A percentile compares a stretch with the other conserved stretches of the same genome.
Conservation (phyloP, 2,888 invertebrate species). For the Caenorhabditis auriculariae region DNA sequence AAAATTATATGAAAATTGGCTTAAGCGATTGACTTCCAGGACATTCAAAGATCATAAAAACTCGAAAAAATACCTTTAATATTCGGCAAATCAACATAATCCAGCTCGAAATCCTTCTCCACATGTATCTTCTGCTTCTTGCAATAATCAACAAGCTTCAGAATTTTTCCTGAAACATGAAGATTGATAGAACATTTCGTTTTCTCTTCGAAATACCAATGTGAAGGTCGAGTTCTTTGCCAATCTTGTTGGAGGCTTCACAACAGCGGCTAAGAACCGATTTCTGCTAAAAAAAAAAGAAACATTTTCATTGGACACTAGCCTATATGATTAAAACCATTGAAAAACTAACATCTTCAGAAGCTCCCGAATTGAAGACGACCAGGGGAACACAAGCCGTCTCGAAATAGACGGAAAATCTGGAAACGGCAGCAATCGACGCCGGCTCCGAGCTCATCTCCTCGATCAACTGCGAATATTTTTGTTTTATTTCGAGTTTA, state of each 20-base stretch:
- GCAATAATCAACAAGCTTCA: too few species aligned
- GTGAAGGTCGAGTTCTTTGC: too few species aligned
- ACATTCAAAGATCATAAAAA: background rate
- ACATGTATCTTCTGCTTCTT: too few species aligned
- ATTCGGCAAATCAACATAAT: constrained; percentile 22
- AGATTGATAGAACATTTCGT: too few species aligned
- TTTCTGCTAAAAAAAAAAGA: background rate
- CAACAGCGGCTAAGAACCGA: too few species aligned
- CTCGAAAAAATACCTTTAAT: constrained; percentile 11
- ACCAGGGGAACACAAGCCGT: constrained; percentile 15
- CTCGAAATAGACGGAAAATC: constrained; percentile 21
- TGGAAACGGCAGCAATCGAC: constrained; percentile 11
- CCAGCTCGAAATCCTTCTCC: constrained; percentile 8
- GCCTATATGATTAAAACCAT: too few species aligned
- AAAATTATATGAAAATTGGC: background rate
- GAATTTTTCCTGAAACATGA: too few species aligned
- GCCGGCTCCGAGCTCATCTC: constrained; percentile 12
- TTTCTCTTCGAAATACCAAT: too few species aligned
- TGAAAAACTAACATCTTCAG: too few species aligned
- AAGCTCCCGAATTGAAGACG: constrained; percentile 3
- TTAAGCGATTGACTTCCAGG: background rate
- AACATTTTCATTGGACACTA: background rate
- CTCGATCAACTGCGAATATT: constrained; percentile 9
- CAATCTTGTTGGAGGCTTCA: too few species aligned
- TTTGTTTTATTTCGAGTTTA: too few species aligned